A percentile compares a stretch with the other conserved stretches of the same genome.
Evolutionary conservation across 92 coral and sea anemone species (phyloP).

Genomic region (Meandrina meandrites): DNA sequence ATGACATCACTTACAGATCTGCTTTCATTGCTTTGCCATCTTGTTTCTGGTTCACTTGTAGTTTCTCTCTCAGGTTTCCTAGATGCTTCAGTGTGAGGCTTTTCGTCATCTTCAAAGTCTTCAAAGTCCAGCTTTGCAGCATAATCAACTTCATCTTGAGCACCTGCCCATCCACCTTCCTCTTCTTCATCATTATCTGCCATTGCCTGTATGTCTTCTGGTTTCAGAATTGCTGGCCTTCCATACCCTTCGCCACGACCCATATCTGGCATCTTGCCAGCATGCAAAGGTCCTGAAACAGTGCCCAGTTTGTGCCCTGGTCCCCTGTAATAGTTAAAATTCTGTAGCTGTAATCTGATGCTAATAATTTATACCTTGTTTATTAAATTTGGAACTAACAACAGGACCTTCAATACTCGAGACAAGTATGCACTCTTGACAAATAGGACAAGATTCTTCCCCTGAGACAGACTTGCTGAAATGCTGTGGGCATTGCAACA

Average conservation of each 20-base stretch:
- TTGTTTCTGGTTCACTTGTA: conserved; percentile 11
- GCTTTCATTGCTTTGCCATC: conserved; percentile 39
- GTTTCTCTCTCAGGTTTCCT: conserved; percentile 8
- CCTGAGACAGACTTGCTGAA: neutral
- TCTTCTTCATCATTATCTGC: conserved; percentile 91
- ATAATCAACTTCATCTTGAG: conserved; percentile 97
- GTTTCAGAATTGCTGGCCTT: conserved; percentile 84
- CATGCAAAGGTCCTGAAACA: conserved; percentile 50
- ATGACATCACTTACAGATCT: conserved; percentile 31
- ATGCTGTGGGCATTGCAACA: neutral
- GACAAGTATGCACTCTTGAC: neutral
- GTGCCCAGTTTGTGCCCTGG: conserved; percentile 61
- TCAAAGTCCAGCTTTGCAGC: conserved; percentile 95
- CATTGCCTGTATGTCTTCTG: conserved; percentile 97
- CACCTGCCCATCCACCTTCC: conserved; percentile 99
- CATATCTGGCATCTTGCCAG: conserved; percentile 48
- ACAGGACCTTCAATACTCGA: neutral
- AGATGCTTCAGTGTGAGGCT: conserved; percentile 17
- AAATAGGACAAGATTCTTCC: neutral
- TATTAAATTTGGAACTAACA: neutral
- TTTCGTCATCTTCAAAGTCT: conserved; percentile 86
- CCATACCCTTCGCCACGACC: conserved; percentile 78
- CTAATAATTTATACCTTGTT: neutral
- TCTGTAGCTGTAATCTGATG: neutral
- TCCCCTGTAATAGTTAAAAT: conserved; percentile 48